These are phyloP conservation scores for Antennarius striatus DNA, from an alignment of 2,113 vertebrate genomes.

Conservation along the genomic window DNA sequence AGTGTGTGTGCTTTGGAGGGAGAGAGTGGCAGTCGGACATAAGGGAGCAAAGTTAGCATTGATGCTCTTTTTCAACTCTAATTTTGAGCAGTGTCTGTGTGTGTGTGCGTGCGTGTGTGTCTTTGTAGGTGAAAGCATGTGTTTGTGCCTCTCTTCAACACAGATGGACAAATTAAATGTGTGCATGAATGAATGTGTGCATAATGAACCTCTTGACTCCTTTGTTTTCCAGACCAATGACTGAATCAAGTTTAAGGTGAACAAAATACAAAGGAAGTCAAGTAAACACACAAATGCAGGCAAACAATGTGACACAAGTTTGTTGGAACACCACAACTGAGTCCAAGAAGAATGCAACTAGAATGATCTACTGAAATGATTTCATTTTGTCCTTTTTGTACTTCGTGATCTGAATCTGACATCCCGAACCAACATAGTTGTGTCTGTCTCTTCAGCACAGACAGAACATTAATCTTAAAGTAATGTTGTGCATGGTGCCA, in stretches of 20 bases:
- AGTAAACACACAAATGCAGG: slow-evolving; percentile 7
- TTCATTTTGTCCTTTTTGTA: too few species aligned
- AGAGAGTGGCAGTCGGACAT: not conserved
- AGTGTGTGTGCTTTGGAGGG: not conserved
- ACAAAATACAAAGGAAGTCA: slow-evolving; percentile 43
- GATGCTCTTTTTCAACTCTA: slow-evolving; percentile 8
- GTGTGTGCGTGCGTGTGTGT: not conserved
- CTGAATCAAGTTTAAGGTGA: slow-evolving; percentile 55
- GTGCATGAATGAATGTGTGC: slow-evolving; percentile 16
- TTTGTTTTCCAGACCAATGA: slow-evolving; percentile 74
- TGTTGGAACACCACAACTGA: too few species aligned
- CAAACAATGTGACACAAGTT: not conserved
- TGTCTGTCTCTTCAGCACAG: too few species aligned
- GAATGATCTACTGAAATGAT: too few species aligned
- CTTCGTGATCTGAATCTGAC: too few species aligned
- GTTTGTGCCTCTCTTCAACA: slow-evolving; percentile 48
- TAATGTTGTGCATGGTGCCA: too few species aligned
- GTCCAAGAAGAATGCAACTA: too few species aligned
- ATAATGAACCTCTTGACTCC: slow-evolving; percentile 60
- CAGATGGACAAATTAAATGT: slow-evolving; percentile 42
- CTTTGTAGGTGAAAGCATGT: slow-evolving; percentile 27
- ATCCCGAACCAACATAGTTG: too few species aligned
- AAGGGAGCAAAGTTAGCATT: slow-evolving; percentile 13
- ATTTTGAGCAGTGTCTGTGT: slow-evolving; percentile 1
- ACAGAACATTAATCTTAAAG: too few species aligned